Evolutionary conservation across 2,888 invertebrate species (phyloP).

Genomic region (Microlaimidae sp.): DNA sequence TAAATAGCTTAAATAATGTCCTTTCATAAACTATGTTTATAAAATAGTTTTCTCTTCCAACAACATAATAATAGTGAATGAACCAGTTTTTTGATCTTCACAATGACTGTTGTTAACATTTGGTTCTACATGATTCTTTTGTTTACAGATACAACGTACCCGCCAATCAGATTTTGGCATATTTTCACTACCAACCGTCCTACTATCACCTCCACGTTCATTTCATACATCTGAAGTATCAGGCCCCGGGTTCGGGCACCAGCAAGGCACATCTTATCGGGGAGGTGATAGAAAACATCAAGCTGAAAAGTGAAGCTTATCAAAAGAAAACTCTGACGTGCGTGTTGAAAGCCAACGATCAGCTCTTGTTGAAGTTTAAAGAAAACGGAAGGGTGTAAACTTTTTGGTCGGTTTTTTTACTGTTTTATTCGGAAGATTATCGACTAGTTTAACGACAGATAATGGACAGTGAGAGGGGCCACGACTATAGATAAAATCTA

Average conservation of each 20-base stretch:
- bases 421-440: too few relatives aligned
- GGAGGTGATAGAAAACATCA: conserved; percentile 71
- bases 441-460: too few relatives aligned
- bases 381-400: too few relatives aligned
- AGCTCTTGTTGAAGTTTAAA: conserved; percentile 37
- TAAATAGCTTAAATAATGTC: too few relatives aligned
- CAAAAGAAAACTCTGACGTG: conserved; percentile 59
- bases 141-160: neutral
- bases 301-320: conserved; percentile 62
- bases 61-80: too few relatives aligned
- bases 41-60: conserved; percentile 53
- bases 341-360: conserved; percentile 55
- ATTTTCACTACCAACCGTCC: conserved; percentile 85
- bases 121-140: too few relatives aligned
- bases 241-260: conserved; percentile 51
- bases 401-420: too few relatives aligned
- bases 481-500: too few relatives aligned
- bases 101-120: too few relatives aligned
- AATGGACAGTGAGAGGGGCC: too few relatives aligned
- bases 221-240: conserved; percentile 47
- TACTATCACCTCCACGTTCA: conserved; percentile 93
- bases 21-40: too few relatives aligned
- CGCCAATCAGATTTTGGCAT: conserved; percentile 46
- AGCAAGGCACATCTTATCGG: conserved; percentile 71
- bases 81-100: too few relatives aligned